Base-by-base conservation (phyloP, 2,888 invertebrate genomes). In the Drosophila suboccidentalis region DNA sequence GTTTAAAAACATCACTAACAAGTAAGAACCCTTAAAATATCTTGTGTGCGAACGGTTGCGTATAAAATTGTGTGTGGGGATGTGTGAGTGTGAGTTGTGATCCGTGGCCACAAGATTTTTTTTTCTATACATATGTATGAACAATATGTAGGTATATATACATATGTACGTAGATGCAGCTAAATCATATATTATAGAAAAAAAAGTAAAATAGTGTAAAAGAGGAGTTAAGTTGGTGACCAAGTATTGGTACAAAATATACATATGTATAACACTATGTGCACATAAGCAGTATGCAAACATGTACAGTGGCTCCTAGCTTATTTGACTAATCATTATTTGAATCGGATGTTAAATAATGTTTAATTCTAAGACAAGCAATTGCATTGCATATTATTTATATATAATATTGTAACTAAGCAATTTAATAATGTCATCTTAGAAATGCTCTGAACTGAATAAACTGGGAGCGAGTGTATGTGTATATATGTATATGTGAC, bases 21-120 rank as follows among this genome's bases (percentile, higher is more conserved):
- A 43, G 46, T 59, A 41, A 54, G 22, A 38, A 55, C 3, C 1
- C 38, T 8, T 4, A 0, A 34, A 19, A 38, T 60, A 26, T 59
- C 53, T 34, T 47, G 54, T 17, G 15, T n/a, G 29, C 47, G 13
- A 46, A 60, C 32, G 44, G 36, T 39, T 63, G 15, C 32, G 11
- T 13, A 17, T 13, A 22, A 29, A 26, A 51, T 13, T 44, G 41
- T 41, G 55, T 13, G 44, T 46, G 44, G 38, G 32, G 41, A 50
- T 44, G 55, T 55, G 36, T 62, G 19, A 17, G 54, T 55, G 39
- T 43, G 38, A 47, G 17, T 51, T 49, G 43, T 71, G 49, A 41
- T 55, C 38, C 54, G 62, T 51, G 59, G 41, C 51, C 47, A 59
- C 34, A 53, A 59, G 34, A 53, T 38, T 55, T 58, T 54, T 54